A percentile compares a stretch with the other conserved stretches of the same genome.
Conservation (phyloP, 2,113 vertebrate species). For the Xiphophorus couchianus region DNA sequence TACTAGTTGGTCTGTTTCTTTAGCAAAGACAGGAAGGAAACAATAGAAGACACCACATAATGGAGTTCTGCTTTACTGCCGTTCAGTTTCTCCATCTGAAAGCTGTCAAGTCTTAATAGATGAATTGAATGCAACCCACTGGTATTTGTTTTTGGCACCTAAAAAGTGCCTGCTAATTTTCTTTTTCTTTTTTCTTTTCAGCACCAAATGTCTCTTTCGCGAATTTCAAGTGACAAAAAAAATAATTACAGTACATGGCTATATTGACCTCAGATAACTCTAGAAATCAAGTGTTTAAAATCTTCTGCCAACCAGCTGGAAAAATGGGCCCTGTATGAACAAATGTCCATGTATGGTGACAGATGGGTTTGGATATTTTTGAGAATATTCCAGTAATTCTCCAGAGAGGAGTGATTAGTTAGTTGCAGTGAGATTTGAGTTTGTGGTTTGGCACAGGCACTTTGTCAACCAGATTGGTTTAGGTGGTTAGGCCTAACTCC, state of each 20-base stretch:
- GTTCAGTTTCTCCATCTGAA: conserved; percentile 30
- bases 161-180: neutral
- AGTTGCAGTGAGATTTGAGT: conserved; percentile 46
- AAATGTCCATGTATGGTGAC: conserved; percentile 40
- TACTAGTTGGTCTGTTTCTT: conserved; percentile 46
- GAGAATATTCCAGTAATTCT: conserved; percentile 42
- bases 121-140: conserved; percentile 4
- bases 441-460: conserved; percentile 22
- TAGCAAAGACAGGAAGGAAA: conserved; percentile 58
- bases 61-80: conserved; percentile 46
- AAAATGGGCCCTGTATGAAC: conserved; percentile 16
- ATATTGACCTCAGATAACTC: neutral
- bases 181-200: conserved; percentile 1
- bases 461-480: conserved; percentile 14
- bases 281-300: conserved; percentile 24
- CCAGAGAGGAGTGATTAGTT: conserved; percentile 41
- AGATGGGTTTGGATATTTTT: conserved; percentile 48
- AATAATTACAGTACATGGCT: conserved; percentile 10
- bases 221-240: conserved; percentile 22
- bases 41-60: conserved; percentile 53
- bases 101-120: conserved; percentile 37
- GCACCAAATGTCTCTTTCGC: conserved; percentile 7
- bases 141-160: conserved; percentile 30
- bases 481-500: conserved; percentile 2
- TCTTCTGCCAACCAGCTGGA: conserved; percentile 22